Base-by-base conservation (phyloP, 1,140 invertebrate genomes). In the Drosophila prosaltans region DNA sequence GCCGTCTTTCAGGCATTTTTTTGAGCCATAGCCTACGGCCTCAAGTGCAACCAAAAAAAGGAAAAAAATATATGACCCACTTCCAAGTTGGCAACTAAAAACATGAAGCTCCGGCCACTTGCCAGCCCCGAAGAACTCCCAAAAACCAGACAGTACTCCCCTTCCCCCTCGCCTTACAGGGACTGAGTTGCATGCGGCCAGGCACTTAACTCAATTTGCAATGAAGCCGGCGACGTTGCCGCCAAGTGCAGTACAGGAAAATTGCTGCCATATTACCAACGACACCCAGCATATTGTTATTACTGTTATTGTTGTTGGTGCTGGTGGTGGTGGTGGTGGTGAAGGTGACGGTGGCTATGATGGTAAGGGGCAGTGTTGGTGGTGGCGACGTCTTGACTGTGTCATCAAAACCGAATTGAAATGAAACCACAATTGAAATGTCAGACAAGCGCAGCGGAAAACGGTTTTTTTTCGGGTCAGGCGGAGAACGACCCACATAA, bases 191-290 rank as follows among this genome's bases (percentile, higher is more conserved):
- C 84, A 86, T 89, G 83, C 77, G 73, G 70, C 73, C 65, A 65
- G 84, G 73, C 84, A 86, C 84, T 86, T 88, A 86, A 86, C 80
- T 86, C 84, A 86, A 86, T 86, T 86, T 86, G 84, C 80, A 86
- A 78, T 72, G 69, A 80, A 72, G 63, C 64, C 59, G 72, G 58
- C 55, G 69, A 26, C 57, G 67, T 32, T 67, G 74, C 69, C 74
- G 59, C 66, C 74, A 72, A 81, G 43, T 85, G 82, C 82, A 85
- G 72, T 74, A 73, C 65, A 72, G 78, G 67, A 72, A 88, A 88
- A 86, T 86, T 88, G 83, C 82, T 88, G 80, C 48, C 80, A 86
- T 86, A 89, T 88, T 86, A 86, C 73, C 41, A 74, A 80, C 83
- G 84, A 89, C 83, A 86, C 80, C 77, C 77, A 83, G 76, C 80